Conservation (phyloP, 2,113 vertebrate species). For the Conger conger region DNA sequence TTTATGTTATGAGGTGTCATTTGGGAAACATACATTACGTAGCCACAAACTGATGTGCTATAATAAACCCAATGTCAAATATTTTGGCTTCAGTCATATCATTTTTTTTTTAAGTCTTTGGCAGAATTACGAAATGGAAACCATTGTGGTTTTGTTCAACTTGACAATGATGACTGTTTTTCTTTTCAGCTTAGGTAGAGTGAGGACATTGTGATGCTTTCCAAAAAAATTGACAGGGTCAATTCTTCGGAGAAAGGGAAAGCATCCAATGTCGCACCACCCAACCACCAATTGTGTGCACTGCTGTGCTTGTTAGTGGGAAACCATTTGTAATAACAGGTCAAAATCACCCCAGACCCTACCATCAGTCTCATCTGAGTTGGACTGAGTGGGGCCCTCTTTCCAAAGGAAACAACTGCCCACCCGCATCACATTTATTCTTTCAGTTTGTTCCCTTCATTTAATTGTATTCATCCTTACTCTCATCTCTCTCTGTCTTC, state of each 20-base stretch:
- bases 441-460: slow-evolving; percentile 51
- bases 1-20: not conserved
- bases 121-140: not conserved
- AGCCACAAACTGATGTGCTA: not conserved
- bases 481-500: slow-evolving; percentile 38
- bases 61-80: not conserved
- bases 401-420: too few relatives aligned
- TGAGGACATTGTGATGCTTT: not conserved
- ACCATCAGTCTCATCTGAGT: slow-evolving; percentile 36
- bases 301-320: slow-evolving; percentile 58
- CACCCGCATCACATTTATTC: not conserved
- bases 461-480: slow-evolving; percentile 40
- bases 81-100: not conserved
- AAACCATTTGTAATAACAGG: slow-evolving; percentile 63
- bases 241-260: too few relatives aligned
- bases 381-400: too few relatives aligned
- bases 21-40: not conserved
- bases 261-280: not conserved
- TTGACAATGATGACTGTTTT: not conserved
- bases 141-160: not conserved
- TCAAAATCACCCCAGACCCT: slow-evolving; percentile 52
- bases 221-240: too few relatives aligned
- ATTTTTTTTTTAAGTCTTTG: not conserved
- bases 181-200: not conserved
- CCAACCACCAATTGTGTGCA: slow-evolving; percentile 53